Evolutionary conservation across 2,888 invertebrate species (phyloP).

Genomic region (Craniophora ligustri): DNA sequence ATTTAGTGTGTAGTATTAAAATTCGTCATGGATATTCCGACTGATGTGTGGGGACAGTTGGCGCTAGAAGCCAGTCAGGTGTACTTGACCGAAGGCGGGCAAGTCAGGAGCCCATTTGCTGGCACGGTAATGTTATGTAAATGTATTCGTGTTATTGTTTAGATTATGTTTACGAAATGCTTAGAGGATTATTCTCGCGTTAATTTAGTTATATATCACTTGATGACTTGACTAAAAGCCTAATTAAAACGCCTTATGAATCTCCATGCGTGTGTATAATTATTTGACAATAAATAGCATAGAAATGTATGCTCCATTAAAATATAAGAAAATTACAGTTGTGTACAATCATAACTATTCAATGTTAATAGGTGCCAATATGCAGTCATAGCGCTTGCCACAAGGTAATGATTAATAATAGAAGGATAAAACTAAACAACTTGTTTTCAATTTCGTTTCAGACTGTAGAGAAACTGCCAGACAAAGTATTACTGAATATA

Average conservation of each 20-base stretch:
- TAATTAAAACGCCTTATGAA: background rate
- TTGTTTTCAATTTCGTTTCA: conserved; percentile 77
- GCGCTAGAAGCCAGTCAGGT: conserved; percentile 96
- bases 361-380: conserved; percentile 33
- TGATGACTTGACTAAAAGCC: background rate
- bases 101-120: conserved; percentile 94
- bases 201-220: background rate
- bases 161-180: conserved; percentile 26
- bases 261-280: no score
- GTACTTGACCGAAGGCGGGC: conserved; percentile 94
- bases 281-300: background rate
- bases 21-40: conserved; percentile 90
- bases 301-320: background rate
- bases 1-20: conserved; percentile 56
- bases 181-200: background rate
- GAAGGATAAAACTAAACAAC: conserved; percentile 6
- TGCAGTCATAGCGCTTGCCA: conserved; percentile 33
- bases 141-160: conserved; percentile 44
- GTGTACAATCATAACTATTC: conserved; percentile 14
- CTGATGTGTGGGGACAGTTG: conserved; percentile 96
- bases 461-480: conserved; percentile 99
- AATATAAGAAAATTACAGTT: conserved; percentile 8
- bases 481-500: conserved; percentile 97
- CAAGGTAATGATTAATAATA: conserved; percentile 22
- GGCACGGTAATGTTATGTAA: conserved; percentile 91